phyloP scores from a whole-genome alignment of 2,888 invertebrate genomes.

The Andricus quercusramuli region DNA sequence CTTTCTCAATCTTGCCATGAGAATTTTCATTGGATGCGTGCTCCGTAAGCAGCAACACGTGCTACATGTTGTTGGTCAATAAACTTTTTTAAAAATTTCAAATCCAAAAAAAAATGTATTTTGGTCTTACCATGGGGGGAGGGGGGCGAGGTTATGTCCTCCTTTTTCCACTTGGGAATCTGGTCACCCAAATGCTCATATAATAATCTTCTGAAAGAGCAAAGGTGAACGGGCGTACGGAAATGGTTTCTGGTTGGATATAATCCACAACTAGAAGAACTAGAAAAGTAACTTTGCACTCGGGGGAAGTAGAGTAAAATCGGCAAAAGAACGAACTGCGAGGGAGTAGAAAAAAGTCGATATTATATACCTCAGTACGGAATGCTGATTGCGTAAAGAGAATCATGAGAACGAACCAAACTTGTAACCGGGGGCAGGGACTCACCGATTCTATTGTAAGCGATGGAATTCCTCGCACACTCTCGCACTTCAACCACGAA shows the following conservation, averaged over 20 bases:
- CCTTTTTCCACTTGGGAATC: too few species aligned
- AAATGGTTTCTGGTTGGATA: neutral
- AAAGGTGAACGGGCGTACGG: neutral
- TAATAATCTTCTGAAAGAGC: neutral
- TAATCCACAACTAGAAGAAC: neutral
- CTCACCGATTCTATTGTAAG: slow-evolving; percentile 42
- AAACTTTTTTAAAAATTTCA: too few species aligned
- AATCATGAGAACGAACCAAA: slow-evolving; percentile 60
- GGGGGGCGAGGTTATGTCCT: too few species aligned
- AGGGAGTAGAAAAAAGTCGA: slow-evolving; percentile 53
- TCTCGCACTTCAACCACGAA: neutral
- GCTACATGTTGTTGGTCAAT: neutral
- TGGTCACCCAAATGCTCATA: neutral
- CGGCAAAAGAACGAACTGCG: neutral
- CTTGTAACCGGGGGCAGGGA: slow-evolving; percentile 52
- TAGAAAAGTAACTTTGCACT: neutral
- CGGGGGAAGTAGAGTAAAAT: neutral
- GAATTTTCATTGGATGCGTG: neutral
- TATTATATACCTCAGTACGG: slow-evolving; percentile 55
- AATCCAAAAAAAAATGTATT: too few species aligned
- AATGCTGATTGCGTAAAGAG: slow-evolving; percentile 64
- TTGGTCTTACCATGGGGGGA: too few species aligned
- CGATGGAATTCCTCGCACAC: slow-evolving; percentile 50
- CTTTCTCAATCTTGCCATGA: neutral
- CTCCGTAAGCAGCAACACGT: neutral